Evolutionary conservation across 2,888 invertebrate species (phyloP).

Genomic region (Drosophila paramelanica): DNA sequence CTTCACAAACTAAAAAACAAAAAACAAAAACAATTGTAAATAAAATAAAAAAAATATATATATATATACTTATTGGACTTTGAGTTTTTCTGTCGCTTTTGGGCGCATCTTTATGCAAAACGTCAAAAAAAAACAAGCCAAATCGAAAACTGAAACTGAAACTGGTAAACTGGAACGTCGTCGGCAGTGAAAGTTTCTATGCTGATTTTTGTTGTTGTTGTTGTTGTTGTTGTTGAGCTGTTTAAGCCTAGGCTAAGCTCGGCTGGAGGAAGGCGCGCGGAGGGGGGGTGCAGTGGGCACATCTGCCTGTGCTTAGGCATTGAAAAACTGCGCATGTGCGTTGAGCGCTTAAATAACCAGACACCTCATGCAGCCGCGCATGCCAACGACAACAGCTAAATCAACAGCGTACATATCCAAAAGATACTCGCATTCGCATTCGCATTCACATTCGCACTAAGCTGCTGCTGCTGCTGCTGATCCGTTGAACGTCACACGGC

Average conservation of each 20-base stretch:
- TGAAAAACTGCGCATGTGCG: slow-evolving; percentile 72
- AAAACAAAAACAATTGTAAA: background rate
- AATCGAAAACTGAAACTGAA: slow-evolving; percentile 31
- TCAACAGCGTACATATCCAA: slow-evolving; percentile 40
- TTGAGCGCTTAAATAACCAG: slow-evolving; percentile 63
- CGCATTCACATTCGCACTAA: slow-evolving; percentile 2
- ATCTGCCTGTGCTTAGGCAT: slow-evolving; percentile 36
- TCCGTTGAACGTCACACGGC: slow-evolving; percentile 53
- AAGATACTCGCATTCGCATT: slow-evolving; percentile 31
- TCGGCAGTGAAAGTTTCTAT: slow-evolving; percentile 73
- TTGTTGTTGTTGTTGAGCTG: slow-evolving; percentile 14
- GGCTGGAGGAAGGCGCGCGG: background rate
- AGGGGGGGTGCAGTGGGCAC: background rate
- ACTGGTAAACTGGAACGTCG: slow-evolving; percentile 47
- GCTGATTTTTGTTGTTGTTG: slow-evolving; percentile 48
- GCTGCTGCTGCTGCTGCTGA: background rate
- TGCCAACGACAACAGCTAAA: slow-evolving; percentile 50
- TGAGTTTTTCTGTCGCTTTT: slow-evolving; percentile 9
- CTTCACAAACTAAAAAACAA: slow-evolving; percentile 10
- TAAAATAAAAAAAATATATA: background rate
- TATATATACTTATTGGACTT: background rate
- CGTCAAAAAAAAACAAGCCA: slow-evolving; percentile 10
- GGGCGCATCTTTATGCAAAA: slow-evolving; percentile 51
- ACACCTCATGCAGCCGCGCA: slow-evolving; percentile 62
- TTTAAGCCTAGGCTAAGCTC: slow-evolving; percentile 4